Evolutionary conservation across 2,797 vertebrate species (phyloP).

Genomic region (Silurus lanzhouensis): DNA sequence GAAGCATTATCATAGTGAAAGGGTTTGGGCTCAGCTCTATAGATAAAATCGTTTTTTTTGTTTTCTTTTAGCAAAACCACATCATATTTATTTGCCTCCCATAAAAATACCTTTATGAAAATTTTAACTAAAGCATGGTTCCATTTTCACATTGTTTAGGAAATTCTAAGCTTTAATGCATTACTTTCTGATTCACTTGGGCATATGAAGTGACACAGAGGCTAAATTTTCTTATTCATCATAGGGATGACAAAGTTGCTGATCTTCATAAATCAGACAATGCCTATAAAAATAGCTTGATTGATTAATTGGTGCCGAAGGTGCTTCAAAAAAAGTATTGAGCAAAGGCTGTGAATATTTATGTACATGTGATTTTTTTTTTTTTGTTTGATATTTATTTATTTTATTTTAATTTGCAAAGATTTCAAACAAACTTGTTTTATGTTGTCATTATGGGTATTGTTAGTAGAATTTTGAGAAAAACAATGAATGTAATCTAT

Average conservation of each 20-base stretch:
- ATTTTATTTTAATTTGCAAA: too few relatives aligned
- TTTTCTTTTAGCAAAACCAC: neutral
- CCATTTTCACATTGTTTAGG: neutral
- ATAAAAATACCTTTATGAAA: neutral
- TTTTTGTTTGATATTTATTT: too few relatives aligned
- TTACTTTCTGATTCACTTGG: neutral
- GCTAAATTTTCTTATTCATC: neutral
- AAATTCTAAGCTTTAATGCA: neutral
- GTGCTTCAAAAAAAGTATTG: too few relatives aligned
- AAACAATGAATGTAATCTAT: too few relatives aligned
- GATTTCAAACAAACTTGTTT: too few relatives aligned
- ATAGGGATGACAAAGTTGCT: neutral
- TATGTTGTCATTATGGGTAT: too few relatives aligned
- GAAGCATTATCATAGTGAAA: neutral
- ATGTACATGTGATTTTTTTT: too few relatives aligned
- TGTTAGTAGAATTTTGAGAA: too few relatives aligned
- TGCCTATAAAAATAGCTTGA: neutral
- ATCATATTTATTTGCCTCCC: neutral
- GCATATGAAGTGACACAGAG: neutral
- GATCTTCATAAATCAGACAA: neutral
- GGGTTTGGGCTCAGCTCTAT: neutral
- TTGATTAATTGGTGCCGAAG: too few relatives aligned
- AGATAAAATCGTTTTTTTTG: neutral
- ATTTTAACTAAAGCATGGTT: neutral
- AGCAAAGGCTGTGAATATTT: too few relatives aligned